Percentiles rank a stretch among this genome's conserved stretches.
These are phyloP conservation scores for Calliopum simillimum DNA, from an alignment of 2,888 invertebrate genomes.

Conservation along the genomic window DNA sequence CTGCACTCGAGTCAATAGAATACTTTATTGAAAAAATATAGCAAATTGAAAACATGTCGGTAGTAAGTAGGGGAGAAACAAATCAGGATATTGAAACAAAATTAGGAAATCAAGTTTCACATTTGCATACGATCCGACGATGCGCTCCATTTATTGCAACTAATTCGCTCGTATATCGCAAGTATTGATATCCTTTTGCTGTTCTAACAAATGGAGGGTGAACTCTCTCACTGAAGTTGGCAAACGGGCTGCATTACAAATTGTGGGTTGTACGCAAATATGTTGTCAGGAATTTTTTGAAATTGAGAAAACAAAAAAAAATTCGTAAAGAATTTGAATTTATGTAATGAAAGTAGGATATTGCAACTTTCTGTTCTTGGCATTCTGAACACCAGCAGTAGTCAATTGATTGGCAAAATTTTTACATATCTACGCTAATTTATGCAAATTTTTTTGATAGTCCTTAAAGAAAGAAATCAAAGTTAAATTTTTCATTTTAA, in stretches of 20 bases:
- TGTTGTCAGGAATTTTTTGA: slow-evolving; percentile 36
- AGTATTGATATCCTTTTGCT: slow-evolving; percentile 1
- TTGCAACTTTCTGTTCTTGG: neutral
- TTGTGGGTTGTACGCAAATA: slow-evolving; percentile 33
- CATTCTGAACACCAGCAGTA: neutral
- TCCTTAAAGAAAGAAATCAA: too few relatives aligned
- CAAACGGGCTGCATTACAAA: slow-evolving; percentile 16
- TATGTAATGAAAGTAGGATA: slow-evolving; percentile 16
- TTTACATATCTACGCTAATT: neutral
- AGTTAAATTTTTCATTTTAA: too few relatives aligned
- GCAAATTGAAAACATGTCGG: slow-evolving; percentile 32
- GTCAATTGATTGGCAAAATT: slow-evolving; percentile 34
- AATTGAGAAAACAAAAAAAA: slow-evolving; percentile 33
- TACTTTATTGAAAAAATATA: slow-evolving; percentile 25
- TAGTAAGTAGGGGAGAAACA: slow-evolving; percentile 17
- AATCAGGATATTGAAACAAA: slow-evolving; percentile 59
- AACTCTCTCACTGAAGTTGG: neutral
- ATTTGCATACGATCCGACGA: slow-evolving; percentile 59
- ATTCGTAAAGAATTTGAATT: neutral
- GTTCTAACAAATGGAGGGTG: slow-evolving; percentile 7
- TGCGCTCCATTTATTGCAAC: slow-evolving; percentile 56
- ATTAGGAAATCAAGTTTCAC: slow-evolving; percentile 64
- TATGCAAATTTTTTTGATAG: too few relatives aligned
- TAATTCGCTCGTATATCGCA: slow-evolving; percentile 30
- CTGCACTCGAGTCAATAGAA: neutral